Conservation (phyloP, 2,888 invertebrate species). For the Nebria salina region DNA sequence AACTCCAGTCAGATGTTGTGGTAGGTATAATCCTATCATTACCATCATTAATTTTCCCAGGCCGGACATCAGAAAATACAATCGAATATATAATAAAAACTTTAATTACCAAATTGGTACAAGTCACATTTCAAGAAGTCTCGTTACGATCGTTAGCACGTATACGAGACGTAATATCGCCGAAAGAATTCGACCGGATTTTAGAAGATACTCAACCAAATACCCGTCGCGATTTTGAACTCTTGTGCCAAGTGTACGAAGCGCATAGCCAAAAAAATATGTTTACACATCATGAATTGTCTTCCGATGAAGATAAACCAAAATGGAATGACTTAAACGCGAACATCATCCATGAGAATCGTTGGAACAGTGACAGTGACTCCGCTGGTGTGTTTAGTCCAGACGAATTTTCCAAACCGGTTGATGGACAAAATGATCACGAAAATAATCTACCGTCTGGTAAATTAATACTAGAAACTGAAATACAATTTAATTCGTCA, state of each 20-base stretch:
- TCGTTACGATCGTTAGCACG: conserved; percentile 75
- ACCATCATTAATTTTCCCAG: conserved; percentile 70
- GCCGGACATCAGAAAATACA: conserved; percentile 64
- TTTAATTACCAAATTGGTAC: conserved; percentile 62
- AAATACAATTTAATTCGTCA: conserved; percentile 82
- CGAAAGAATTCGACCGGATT: conserved; percentile 71
- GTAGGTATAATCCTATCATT: conserved; percentile 74
- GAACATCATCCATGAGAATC: conserved; percentile 43
- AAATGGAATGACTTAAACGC: conserved; percentile 47
- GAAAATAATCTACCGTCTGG: conserved; percentile 63
- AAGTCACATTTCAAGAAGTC: conserved; percentile 69
- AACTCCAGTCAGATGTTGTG: conserved; percentile 67
- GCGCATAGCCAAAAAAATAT: conserved; percentile 50
- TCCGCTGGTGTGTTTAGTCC: conserved; percentile 46
- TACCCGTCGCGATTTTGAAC: conserved; percentile 67
- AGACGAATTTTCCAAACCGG: conserved; percentile 48
- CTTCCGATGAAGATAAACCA: conserved; percentile 21
- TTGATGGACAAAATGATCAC: conserved; percentile 55
- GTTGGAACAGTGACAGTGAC: conserved; percentile 49
- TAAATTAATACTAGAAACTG: conserved; percentile 82
- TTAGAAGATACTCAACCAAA: conserved; percentile 61
- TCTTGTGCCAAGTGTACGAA: conserved; percentile 71
- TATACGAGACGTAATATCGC: conserved; percentile 75
- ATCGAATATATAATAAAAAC: conserved; percentile 58
- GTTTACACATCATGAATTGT: conserved; percentile 25